phyloP scores from a whole-genome alignment of 2,888 invertebrate species.

The Andrena trimmerana region DNA sequence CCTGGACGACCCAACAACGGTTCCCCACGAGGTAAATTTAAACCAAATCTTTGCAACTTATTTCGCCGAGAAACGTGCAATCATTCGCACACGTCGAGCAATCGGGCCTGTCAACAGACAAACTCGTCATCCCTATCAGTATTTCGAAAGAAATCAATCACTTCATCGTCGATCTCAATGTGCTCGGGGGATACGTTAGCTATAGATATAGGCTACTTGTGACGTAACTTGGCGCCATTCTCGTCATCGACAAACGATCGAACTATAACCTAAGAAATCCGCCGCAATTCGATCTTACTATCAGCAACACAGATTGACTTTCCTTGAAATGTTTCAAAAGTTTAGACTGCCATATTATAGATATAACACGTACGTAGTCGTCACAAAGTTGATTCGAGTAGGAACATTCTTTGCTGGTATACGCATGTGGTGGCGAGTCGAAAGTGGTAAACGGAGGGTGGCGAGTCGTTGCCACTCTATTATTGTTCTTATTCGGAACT shows the following conservation, averaged over 20 bases:
- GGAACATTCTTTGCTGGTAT: not conserved
- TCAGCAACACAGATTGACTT: not conserved
- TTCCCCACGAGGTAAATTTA: not conserved
- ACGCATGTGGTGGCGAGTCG: slow-evolving; percentile 17
- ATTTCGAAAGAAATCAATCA: not conserved
- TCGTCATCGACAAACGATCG: not conserved
- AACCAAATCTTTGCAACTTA: not conserved
- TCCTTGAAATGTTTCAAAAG: not conserved
- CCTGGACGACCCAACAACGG: not conserved
- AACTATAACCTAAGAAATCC: slow-evolving; percentile 6
- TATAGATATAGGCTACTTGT: not conserved
- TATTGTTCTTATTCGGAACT: slow-evolving; percentile 59
- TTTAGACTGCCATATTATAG: not conserved
- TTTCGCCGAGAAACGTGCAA: not conserved
- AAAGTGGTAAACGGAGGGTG: slow-evolving; percentile 35
- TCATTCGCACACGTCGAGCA: too few relatives aligned
- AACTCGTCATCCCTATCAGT: too few relatives aligned
- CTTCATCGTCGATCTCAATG: too few relatives aligned
- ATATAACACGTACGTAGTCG: too few relatives aligned
- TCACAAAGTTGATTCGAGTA: slow-evolving; percentile 5
- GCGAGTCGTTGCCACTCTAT: slow-evolving; percentile 48
- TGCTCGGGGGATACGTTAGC: not conserved
- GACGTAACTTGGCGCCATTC: not conserved
- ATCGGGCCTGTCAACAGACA: too few relatives aligned
- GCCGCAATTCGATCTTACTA: not conserved